phyloP scores from a whole-genome alignment of 2,113 vertebrate genomes.

The Glareola pratincola region DNA sequence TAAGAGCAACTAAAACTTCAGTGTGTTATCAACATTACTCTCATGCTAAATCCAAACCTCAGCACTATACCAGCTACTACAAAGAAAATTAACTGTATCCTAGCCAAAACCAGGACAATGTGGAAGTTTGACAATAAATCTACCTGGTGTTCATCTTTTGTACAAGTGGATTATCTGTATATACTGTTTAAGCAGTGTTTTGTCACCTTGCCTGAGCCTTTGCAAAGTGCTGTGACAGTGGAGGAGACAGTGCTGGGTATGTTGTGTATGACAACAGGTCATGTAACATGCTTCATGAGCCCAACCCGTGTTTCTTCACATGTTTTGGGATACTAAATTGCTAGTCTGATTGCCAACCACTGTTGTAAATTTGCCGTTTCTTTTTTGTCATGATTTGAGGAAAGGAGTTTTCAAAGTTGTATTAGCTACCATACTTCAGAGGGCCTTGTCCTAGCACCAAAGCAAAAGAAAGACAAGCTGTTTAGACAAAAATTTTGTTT shows the following conservation, averaged over 20 bases:
- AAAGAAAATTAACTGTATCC: neutral
- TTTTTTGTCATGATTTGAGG: neutral
- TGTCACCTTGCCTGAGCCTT: neutral
- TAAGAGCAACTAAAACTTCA: neutral
- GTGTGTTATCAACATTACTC: neutral
- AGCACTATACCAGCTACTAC: neutral
- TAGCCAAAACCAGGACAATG: neutral
- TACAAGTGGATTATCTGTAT: neutral
- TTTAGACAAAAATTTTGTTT: neutral
- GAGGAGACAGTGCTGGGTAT: neutral
- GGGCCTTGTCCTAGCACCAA: neutral
- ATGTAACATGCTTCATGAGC: neutral
- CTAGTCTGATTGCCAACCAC: neutral
- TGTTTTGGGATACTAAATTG: neutral
- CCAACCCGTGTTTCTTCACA: neutral
- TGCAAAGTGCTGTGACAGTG: neutral
- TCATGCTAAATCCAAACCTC: neutral
- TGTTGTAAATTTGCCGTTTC: neutral
- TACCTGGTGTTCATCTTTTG: neutral
- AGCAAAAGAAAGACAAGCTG: neutral
- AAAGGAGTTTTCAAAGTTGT: neutral
- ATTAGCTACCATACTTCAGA: neutral
- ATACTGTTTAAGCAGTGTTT: neutral
- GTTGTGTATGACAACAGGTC: neutral
- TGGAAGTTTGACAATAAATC: neutral